phyloP scores from a whole-genome alignment of 2,113 vertebrate genomes.

The Silurus meridionalis region DNA sequence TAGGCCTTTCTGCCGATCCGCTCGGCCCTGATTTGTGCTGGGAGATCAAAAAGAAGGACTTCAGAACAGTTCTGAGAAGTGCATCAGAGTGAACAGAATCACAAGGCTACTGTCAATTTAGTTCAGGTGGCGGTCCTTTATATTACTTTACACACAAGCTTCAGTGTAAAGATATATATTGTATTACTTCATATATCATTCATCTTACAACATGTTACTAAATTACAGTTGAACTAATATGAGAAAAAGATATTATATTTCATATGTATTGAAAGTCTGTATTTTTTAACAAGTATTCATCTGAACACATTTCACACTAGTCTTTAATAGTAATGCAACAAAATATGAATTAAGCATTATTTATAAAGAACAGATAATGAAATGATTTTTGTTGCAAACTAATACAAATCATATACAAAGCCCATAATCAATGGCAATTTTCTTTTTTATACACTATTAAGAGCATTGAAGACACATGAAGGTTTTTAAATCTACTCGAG shows the following conservation, averaged over 20 bases:
- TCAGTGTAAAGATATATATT: background rate
- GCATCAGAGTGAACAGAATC: conserved; percentile 39
- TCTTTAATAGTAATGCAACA: background rate
- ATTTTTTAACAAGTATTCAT: background rate
- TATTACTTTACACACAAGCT: background rate
- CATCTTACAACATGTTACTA: background rate
- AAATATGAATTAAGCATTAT: background rate
- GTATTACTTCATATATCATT: background rate
- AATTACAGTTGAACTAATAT: background rate
- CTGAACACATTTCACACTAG: background rate
- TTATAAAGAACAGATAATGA: background rate
- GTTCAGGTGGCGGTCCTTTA: conserved; percentile 3
- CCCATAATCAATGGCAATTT: background rate
- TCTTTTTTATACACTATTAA: background rate
- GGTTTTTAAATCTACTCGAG: background rate
- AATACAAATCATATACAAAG: background rate
- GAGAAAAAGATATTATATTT: background rate
- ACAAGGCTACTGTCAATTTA: conserved; percentile 35
- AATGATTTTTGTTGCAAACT: background rate
- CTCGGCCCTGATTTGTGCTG: conserved; percentile 60
- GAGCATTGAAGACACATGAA: too few relatives aligned
- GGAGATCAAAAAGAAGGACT: conserved; percentile 50
- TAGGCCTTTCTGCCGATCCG: conserved; percentile 54
- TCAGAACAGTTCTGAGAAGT: conserved; percentile 44
- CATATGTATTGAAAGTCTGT: background rate